Percentiles rank a stretch among this genome's conserved stretches.
These are phyloP conservation scores for Andinoacara biseriatus DNA, from an alignment of 2,113 vertebrate species.

Conservation along the genomic window DNA sequence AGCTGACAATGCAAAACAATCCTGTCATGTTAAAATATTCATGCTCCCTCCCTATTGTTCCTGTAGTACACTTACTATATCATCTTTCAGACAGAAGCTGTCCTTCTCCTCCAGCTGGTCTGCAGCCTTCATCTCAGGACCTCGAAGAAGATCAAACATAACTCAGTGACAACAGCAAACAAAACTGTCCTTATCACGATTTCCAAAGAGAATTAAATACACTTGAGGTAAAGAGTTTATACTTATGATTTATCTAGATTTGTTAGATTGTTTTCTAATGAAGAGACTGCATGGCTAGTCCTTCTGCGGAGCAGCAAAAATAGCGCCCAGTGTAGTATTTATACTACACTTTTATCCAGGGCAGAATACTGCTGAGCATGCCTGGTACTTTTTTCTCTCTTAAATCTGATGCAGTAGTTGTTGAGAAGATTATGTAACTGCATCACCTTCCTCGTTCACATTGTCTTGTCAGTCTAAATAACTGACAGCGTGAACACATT, in stretches of 20 bases:
- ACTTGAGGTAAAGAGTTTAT: neutral
- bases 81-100: constrained; percentile 60
- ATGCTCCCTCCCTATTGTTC: neutral
- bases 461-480: neutral
- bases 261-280: neutral
- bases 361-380: constrained; percentile 28
- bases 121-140: constrained; percentile 63
- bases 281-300: neutral
- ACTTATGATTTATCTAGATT: neutral
- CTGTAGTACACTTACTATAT: constrained; percentile 65
- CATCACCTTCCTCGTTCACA: neutral
- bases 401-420: neutral
- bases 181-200: neutral
- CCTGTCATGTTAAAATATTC: constrained; percentile 8
- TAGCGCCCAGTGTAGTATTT: neutral
- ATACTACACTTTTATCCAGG: constrained; percentile 23
- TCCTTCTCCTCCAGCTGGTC: constrained; percentile 60
- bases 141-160: constrained; percentile 53
- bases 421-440: neutral
- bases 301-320: neutral
- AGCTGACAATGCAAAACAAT: neutral
- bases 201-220: neutral
- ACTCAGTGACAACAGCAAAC: neutral
- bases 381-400: neutral
- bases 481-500: neutral